Conservation (phyloP, 2,113 vertebrate genomes). For the Zapus hudsonius region DNA sequence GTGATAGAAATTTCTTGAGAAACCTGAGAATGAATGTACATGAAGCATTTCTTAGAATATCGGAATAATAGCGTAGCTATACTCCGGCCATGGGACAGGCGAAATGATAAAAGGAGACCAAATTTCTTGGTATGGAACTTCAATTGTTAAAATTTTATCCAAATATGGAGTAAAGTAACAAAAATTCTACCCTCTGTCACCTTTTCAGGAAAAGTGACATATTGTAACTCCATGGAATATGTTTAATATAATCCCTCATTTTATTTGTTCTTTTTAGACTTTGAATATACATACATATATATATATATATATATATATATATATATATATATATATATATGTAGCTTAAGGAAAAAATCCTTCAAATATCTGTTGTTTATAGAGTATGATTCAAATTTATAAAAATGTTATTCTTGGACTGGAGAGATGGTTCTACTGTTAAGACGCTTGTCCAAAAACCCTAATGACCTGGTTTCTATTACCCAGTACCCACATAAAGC, state of each 20-base stretch:
- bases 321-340: background rate
- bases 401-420: background rate
- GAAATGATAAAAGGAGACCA: background rate
- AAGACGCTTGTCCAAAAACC: no score
- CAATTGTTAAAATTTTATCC: background rate
- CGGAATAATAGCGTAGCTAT: background rate
- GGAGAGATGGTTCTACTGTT: no score
- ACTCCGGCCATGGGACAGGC: background rate
- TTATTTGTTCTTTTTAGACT: background rate
- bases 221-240: accelerated
- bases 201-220: background rate
- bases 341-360: background rate
- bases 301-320: no score
- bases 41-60: background rate
- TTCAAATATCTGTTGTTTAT: background rate
- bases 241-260: background rate
- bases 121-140: background rate
- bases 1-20: constrained; percentile 31
- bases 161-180: background rate
- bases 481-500: no score
- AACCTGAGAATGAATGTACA: background rate
- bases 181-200: background rate
- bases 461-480: no score
- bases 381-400: background rate
- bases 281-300: background rate